Evolutionary conservation across 2,113 vertebrate genomes (phyloP).

Genomic region (Tympanuchus pallidicinctus): DNA sequence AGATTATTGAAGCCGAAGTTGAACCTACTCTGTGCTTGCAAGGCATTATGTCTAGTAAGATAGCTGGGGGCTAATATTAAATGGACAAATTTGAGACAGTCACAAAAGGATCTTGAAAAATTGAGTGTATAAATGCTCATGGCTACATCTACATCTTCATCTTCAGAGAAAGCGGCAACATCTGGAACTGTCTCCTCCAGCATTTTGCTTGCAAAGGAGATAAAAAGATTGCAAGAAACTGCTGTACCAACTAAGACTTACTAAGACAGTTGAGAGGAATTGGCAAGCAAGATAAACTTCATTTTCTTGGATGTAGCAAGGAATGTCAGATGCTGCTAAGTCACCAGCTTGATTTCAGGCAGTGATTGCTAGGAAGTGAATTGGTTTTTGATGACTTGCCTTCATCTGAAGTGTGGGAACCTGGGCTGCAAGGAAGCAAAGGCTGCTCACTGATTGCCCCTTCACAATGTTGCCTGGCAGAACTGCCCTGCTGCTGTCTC

Average conservation of each 20-base stretch:
- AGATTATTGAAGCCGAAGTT: neutral
- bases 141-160: neutral
- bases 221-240: neutral
- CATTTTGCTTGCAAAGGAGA: constrained; percentile 7
- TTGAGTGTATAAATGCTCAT: neutral
- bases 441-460: neutral
- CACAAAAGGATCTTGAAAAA: neutral
- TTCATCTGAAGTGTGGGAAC: constrained; percentile 19
- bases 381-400: constrained; percentile 46
- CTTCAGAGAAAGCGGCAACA: neutral
- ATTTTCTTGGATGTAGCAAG: neutral
- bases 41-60: neutral
- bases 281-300: neutral
- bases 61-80: neutral
- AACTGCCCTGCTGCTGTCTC: neutral
- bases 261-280: neutral
- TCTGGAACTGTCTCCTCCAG: neutral
- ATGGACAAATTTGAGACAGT: neutral
- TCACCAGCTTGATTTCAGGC: constrained; percentile 35
- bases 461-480: neutral
- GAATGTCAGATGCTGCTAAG: neutral
- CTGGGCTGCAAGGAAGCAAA: neutral
- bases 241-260: neutral
- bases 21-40: neutral
- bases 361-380: constrained; percentile 5